A percentile compares a stretch with the other conserved stretches of the same genome.
Conservation (phyloP, 1,140 invertebrate species). For the Carcinoscorpius rotundicauda region DNA sequence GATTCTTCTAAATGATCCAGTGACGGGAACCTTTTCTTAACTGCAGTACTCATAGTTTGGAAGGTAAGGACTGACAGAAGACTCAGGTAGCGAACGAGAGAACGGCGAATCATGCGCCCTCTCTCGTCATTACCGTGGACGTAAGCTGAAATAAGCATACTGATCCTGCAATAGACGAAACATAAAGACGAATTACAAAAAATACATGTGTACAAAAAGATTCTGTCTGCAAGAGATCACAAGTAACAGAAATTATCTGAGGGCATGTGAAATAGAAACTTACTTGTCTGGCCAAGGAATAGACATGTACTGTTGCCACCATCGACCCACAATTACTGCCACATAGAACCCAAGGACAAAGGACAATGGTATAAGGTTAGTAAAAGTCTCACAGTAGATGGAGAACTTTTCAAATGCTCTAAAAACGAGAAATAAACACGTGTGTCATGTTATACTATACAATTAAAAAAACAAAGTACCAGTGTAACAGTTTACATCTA, state of each 20-base stretch:
- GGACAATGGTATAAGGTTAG: slow-evolving; percentile 64
- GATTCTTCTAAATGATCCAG: slow-evolving; percentile 73
- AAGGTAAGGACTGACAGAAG: slow-evolving; percentile 68
- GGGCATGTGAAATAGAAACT: no score
- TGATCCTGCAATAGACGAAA: slow-evolving; percentile 11
- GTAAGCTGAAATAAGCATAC: slow-evolving; percentile 40
- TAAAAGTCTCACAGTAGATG: slow-evolving; percentile 60
- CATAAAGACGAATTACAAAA: not conserved
- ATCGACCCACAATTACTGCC: slow-evolving; percentile 77
- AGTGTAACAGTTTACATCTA: no score
- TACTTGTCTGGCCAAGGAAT: slow-evolving; percentile 47
- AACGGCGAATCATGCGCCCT: slow-evolving; percentile 73
- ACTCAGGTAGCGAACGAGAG: slow-evolving; percentile 70
- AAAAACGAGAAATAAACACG: slow-evolving; percentile 8
- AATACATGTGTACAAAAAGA: no score
- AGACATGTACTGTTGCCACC: slow-evolving; percentile 78
- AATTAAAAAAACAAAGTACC: no score
- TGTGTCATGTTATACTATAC: no score
- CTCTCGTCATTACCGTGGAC: slow-evolving; percentile 58
- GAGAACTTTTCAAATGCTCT: slow-evolving; percentile 58
- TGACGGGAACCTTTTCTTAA: slow-evolving; percentile 87
- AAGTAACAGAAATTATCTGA: no score
- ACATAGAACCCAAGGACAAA: slow-evolving; percentile 90
- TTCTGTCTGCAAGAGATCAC: no score
- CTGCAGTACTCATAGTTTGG: slow-evolving; percentile 68